Base-by-base conservation (phyloP, 1,140 invertebrate species). In the Euura saliciscinereae region DNA sequence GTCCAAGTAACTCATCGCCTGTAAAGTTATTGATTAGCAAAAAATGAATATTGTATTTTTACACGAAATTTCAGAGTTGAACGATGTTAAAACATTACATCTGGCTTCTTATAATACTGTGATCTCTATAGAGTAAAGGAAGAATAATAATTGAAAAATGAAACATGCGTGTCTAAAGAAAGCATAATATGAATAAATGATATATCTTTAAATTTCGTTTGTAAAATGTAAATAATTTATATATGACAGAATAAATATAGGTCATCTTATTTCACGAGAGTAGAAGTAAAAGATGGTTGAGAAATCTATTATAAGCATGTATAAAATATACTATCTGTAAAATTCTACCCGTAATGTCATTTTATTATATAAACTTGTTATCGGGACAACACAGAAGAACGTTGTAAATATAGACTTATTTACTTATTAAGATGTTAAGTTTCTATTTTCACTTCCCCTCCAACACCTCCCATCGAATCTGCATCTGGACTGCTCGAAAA, bases 331-430 rank as follows among this genome's bases (percentile, higher is more conserved):
- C 77, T 77, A 83, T 73, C 73, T 85, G 85, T 87, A 86, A 84
- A 87, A 86, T 86, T 83, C 75, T 88, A 88, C 83, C 72, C 71
- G 82, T 84, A 86, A 81, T 74, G 76, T 77, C 83, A 83, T 83
- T 87, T 86, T 85, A 85, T 85, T 85, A 85, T 84, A 78, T 79
- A 83, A 28, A 86, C 80, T 86, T 86, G 82, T 87, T 86, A 84
- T 81, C 78, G 80, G 80, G 76, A 84, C 74, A 78, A 82, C 77
- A 81, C 70, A 75, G 79, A 84, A 83, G 78, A 84, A 78, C 78
- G 76, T 82, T 87, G 86, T 87, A 87, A 87, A 87, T 87, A 87
- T 85, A 87, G 80, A 87, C 82, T 81, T 86, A 86, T 86, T 85
- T 86, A 86, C 84, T 85, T 85, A 87, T 85, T 85, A 86, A 83